phyloP scores from a whole-genome alignment of 2,113 vertebrate genomes.

The Charadrius vociferus region DNA sequence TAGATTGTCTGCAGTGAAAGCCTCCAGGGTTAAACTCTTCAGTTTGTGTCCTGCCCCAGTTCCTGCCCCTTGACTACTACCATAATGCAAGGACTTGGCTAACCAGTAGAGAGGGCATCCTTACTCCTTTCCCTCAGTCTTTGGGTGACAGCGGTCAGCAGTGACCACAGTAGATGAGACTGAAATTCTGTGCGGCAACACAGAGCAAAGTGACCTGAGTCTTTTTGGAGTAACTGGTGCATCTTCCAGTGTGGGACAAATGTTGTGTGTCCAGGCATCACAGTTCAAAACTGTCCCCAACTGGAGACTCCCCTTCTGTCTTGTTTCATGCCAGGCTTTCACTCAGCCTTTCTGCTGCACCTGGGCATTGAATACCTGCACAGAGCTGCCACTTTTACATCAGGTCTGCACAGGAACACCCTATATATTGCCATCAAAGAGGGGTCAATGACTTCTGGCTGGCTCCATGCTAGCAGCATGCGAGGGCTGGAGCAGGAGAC shows the following conservation, averaged over 20 bases:
- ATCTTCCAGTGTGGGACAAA: background rate
- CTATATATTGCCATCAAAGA: background rate
- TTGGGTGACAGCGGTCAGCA: background rate
- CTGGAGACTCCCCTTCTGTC: background rate
- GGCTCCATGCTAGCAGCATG: background rate
- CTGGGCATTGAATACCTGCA: background rate
- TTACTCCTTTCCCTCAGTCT: accelerated
- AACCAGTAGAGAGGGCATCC: background rate
- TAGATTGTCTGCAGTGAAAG: background rate
- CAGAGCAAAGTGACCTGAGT: accelerated
- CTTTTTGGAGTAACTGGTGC: background rate
- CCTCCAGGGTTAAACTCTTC: background rate
- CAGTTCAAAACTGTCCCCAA: background rate
- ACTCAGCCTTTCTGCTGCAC: background rate
- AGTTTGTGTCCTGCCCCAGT: background rate
- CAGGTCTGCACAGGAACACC: background rate
- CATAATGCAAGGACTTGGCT: background rate
- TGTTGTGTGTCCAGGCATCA: background rate
- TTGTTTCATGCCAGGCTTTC: background rate
- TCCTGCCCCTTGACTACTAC: background rate
- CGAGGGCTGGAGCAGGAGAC: background rate
- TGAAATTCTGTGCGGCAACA: background rate
- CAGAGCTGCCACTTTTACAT: background rate
- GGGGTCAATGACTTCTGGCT: background rate
- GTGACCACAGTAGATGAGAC: background rate